phyloP scores from a whole-genome alignment of 64 coral and sea anemone species.

The Montipora cactus region DNA sequence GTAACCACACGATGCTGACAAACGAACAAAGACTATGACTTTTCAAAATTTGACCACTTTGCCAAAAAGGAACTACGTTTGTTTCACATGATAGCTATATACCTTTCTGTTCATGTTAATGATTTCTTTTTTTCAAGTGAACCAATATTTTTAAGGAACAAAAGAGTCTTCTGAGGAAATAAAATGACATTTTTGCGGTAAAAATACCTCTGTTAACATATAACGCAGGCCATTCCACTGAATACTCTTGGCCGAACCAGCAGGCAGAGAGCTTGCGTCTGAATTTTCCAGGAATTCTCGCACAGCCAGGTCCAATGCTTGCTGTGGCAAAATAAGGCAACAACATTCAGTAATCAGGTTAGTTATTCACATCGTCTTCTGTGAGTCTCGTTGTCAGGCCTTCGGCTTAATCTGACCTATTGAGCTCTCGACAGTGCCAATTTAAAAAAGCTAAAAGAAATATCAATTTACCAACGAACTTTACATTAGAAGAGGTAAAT shows the following conservation, averaged over 20 bases:
- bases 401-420: not conserved
- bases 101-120: too few species aligned
- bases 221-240: constrained; percentile 98
- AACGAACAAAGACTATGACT: too few species aligned
- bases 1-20: too few species aligned
- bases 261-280: constrained; percentile 37
- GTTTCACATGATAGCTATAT: too few species aligned
- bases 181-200: not conserved
- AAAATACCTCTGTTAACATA: constrained; percentile 92
- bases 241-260: constrained; percentile 63
- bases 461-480: too few species aligned
- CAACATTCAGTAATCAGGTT: not conserved
- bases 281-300: constrained; percentile 82
- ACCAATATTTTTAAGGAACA: not conserved
- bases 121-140: not conserved
- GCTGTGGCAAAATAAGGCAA: constrained; percentile 10
- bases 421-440: not conserved
- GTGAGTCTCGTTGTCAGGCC: not conserved
- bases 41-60: too few species aligned
- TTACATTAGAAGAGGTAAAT: too few species aligned
- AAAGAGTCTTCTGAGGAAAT: not conserved
- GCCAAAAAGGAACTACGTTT: too few species aligned
- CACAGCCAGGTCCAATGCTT: constrained; percentile 87
- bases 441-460: too few species aligned
- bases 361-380: not conserved